phyloP scores from a whole-genome alignment of 2,888 invertebrate species.

The Chalcosyrphus nemorum region DNA sequence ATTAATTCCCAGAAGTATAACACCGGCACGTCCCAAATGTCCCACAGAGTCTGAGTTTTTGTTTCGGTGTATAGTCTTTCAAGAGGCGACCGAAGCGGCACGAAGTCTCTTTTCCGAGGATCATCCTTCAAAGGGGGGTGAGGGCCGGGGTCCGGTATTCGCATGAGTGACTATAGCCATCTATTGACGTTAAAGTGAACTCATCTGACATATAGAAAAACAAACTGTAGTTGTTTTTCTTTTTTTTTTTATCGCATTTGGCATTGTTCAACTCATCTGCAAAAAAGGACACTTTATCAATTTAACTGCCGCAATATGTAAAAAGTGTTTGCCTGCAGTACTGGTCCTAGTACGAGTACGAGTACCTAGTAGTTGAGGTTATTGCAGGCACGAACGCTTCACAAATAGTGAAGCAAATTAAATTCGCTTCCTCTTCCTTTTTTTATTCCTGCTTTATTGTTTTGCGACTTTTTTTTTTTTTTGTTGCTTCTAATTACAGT shows the following conservation, averaged over 20 bases:
- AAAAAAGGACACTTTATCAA: constrained; percentile 72
- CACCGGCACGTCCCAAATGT: constrained; percentile 67
- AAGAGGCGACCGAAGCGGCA: neutral
- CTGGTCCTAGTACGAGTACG: constrained; percentile 19
- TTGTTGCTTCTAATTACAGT: constrained; percentile 58
- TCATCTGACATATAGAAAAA: constrained; percentile 2
- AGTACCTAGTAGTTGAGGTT: constrained; percentile 60
- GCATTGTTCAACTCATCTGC: constrained; percentile 68
- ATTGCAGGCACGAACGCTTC: constrained; percentile 52
- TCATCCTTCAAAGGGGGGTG: neutral
- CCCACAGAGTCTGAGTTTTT: constrained; percentile 34
- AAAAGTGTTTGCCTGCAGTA: constrained; percentile 69
- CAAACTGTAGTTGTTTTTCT: neutral
- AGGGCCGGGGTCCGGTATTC: too few relatives aligned
- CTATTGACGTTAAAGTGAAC: constrained; percentile 48
- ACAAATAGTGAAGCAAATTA: constrained; percentile 66
- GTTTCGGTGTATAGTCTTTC: neutral
- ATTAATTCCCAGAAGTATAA: constrained; percentile 71
- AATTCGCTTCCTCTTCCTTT: constrained; percentile 50
- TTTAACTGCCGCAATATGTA: constrained; percentile 73
- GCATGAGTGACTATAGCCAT: constrained; percentile 42
- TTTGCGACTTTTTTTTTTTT: constrained; percentile 1
- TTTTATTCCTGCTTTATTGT: neutral
- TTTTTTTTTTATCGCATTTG: constrained; percentile 13
- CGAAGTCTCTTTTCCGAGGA: constrained; percentile 2